Base-by-base conservation (phyloP, 2,888 invertebrate species). In the Drosophila cracens region DNA sequence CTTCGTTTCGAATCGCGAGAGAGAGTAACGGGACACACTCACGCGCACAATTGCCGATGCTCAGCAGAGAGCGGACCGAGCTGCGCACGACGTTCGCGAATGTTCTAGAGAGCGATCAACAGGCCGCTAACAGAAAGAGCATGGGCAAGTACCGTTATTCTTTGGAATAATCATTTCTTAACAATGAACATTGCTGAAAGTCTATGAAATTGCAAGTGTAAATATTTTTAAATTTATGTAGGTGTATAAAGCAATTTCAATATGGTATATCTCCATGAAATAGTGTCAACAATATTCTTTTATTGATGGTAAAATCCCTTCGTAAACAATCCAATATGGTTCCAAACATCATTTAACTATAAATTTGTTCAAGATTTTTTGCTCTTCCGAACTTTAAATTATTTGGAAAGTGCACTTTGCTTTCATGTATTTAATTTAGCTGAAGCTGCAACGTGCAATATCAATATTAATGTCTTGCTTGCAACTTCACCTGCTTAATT, bases 401-500 rank as follows among this genome's bases (percentile, higher is more conserved):
- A 27, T 27, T 13, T 57, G 2, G 21, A 40, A 29, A 57, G 1
- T 18, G 16, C 25, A 25, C 25, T 16, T 43, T 10, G 5, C 5
- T 31, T 61, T 60, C 29, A 49, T 46, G 40, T 48, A 46, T 25
- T 40, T 78, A 40, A 52, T 59, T 79, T 64, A 40, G 49, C 54
- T 52, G 68, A 58, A 64, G 68, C 31, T 61, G 51, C 49, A 48
- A 61, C 54, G 40, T 61, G 60, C 64, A 66, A 66, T 77, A 70
- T 78, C 71, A 71, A 69, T 79, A 57, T 36, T 69, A 71, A 76
- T 79, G 53, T 34, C 54, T 25, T 63, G 56, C 65, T 60, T 66
- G 66, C 69, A 70, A 54, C 54, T 70, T 58, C 53, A 79, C 64
- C 81, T 82, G 71, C 68, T 74, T 81, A 76, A 82, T 82, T 82